phyloP scores from a whole-genome alignment of 2,113 vertebrate genomes.

The Elaphurus davidianus region DNA sequence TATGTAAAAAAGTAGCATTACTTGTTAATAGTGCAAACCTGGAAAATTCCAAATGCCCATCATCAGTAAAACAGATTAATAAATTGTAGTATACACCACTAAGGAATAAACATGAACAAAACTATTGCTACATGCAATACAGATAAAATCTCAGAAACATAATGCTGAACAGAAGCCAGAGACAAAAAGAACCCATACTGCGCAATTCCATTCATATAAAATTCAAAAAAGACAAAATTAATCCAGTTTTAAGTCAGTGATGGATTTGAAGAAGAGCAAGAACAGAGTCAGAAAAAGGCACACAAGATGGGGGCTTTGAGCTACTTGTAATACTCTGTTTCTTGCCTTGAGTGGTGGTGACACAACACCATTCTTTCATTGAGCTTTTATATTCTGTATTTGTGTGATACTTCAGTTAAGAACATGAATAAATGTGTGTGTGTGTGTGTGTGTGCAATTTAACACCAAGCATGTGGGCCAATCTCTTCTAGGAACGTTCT shows the following conservation, averaged over 20 bases:
- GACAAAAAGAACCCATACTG: neutral
- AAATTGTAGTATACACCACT: neutral
- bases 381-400: neutral
- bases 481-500: neutral
- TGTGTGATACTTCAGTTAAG: neutral
- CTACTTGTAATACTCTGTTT: neutral
- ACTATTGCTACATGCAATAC: neutral
- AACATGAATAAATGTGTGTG: neutral
- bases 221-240: neutral
- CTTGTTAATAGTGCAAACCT: neutral
- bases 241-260: neutral
- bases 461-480: neutral
- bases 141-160: neutral
- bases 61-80: neutral
- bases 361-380: neutral
- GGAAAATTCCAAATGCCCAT: neutral
- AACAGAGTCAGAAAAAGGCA: neutral
- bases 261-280: neutral
- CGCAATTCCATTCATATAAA: neutral
- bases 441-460: neutral
- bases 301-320: too few species aligned
- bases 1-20: neutral
- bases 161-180: neutral
- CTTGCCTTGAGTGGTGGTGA: neutral
- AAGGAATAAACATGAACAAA: neutral